Conservation (phyloP, 2,113 vertebrate species). For the Myotis davidii region DNA sequence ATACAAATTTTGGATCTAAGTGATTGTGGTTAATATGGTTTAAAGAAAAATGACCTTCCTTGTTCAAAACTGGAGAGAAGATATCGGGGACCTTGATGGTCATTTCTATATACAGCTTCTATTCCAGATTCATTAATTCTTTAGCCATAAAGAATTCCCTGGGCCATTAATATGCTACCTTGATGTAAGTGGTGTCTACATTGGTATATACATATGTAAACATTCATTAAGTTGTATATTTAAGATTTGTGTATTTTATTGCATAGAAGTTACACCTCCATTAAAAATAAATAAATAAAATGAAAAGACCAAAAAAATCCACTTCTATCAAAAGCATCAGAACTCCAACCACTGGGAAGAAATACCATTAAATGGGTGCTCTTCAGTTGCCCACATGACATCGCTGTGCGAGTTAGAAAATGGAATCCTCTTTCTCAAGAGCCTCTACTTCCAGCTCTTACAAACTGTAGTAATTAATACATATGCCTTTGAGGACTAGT, state of each 20-base stretch:
- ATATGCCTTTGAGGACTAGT: background rate
- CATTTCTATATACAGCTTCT: background rate
- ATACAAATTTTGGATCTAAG: background rate
- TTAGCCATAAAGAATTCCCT: conserved; percentile 2
- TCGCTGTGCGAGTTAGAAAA: background rate
- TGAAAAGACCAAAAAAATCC: background rate
- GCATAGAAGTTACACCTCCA: background rate
- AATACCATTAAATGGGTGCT: background rate
- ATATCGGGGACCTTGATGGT: background rate
- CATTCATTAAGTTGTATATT: background rate
- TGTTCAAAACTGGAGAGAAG: background rate
- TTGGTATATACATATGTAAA: background rate
- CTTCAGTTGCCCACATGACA: background rate
- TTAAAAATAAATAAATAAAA: background rate
- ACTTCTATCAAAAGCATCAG: background rate
- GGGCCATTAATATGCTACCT: background rate
- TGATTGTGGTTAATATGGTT: background rate
- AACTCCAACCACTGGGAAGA: background rate
- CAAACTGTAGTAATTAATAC: background rate
- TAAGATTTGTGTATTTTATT: background rate
- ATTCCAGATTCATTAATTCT: background rate
- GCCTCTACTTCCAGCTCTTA: background rate
- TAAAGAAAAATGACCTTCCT: background rate
- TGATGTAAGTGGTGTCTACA: background rate
- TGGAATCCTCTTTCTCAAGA: background rate